Evolutionary conservation across 2,888 invertebrate species (phyloP), one percentile per base, ranked within the genome.

Genomic region (Hypomecis punctinalis): DNA sequence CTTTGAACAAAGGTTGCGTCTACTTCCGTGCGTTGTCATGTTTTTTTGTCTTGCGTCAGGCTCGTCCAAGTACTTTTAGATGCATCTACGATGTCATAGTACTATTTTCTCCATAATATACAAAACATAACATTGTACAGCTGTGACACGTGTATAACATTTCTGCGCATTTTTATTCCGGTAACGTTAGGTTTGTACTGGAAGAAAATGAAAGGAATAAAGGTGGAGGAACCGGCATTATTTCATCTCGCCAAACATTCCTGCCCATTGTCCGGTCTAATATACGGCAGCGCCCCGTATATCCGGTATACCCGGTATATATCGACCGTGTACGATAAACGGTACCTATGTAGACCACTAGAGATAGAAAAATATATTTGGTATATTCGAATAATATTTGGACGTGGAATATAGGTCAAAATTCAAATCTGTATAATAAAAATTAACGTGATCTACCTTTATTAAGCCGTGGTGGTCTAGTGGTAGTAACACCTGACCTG

Each of bases 221-320:
- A 73, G 69, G 72, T 57, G 46, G 69, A 56, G 55, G 63, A 66
- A 55, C 69, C 63, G 68, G 77, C 73, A 73, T 78, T 80, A 80
- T 78, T 80, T 79, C 75, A 80, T 76, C 70, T 68, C 68, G 67
- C 61, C 70, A 70, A 70, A 67, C 71, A 67, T 58, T 67, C 61
- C 60, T 67, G 70, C 62, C 82, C 72, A 81, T 80, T 74, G 81
- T 69, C 58, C 67, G 72, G 58, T 72, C 76, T 78, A 79, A 83
- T 81, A 83, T 80, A 83, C 80, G 81, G 73, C 71, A 69, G 54
- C 61, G 56, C 71, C 8, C 36, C 47, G 61, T 61, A 61, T 54
- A 54, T 46, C 55, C 55, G 55, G 46, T 55, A 23, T 55, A 55
- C 54, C 54, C 55, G 55, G 42, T 54, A 54, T 52, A 60, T 60